Evolutionary conservation across 1,140 invertebrate species (phyloP).

Genomic region (Hypothenemus hampei): DNA sequence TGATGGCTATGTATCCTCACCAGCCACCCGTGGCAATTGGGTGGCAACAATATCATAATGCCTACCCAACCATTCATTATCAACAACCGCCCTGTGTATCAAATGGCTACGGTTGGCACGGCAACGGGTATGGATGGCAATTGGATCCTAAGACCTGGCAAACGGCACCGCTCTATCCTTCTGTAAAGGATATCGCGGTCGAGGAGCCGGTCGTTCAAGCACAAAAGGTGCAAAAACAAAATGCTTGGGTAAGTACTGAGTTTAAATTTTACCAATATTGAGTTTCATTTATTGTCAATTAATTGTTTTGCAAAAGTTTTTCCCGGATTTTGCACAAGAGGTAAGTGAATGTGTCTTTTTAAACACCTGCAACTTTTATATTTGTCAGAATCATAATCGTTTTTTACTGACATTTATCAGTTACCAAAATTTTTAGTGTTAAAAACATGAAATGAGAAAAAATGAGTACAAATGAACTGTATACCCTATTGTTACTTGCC

Average conservation of each 20-base stretch:
- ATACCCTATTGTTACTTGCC: neutral
- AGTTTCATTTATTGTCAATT: too few species aligned
- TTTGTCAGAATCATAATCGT: neutral
- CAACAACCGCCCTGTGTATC: conserved; percentile 40
- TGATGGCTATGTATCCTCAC: conserved; percentile 17
- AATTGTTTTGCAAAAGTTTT: too few species aligned
- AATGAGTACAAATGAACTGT: conserved; percentile 13
- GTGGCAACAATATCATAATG: conserved; percentile 41
- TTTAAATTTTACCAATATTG: neutral
- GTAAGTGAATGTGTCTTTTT: too few species aligned
- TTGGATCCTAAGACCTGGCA: conserved; percentile 38
- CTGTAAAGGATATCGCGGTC: conserved; percentile 29
- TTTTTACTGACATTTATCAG: neutral
- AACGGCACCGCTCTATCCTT: conserved; percentile 29
- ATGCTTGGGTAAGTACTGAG: conserved; percentile 34
- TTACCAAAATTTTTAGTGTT: neutral
- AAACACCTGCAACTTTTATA: too few species aligned
- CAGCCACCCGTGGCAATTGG: conserved; percentile 16
- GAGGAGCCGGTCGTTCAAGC: conserved; percentile 36
- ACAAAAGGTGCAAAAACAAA: conserved; percentile 36
- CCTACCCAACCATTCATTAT: conserved; percentile 41
- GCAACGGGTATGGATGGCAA: conserved; percentile 45
- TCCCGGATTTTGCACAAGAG: too few species aligned
- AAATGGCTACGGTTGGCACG: conserved; percentile 44
- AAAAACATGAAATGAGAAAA: neutral